Evolutionary conservation across 2,888 invertebrate genomes (phyloP).

Genomic region (Cephus sareptanus): DNA sequence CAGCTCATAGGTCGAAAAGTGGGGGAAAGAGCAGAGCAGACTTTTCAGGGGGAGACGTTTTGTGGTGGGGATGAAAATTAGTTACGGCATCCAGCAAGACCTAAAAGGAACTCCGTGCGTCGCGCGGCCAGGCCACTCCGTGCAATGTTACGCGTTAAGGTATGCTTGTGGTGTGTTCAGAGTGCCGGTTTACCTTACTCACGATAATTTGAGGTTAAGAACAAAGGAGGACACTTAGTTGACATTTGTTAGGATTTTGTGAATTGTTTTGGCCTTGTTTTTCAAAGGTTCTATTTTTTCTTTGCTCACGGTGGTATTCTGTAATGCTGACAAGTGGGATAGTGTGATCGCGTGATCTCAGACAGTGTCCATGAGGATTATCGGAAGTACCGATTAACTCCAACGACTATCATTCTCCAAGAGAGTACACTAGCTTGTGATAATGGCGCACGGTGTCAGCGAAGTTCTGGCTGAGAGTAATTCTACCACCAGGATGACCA

Average conservation of each 20-base stretch:
- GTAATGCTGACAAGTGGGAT: not conserved
- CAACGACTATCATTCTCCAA: not conserved
- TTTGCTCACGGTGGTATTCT: not conserved
- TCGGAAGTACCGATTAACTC: not conserved
- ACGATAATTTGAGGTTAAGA: constrained; percentile 20
- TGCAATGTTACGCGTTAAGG: constrained; percentile 63
- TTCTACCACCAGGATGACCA: constrained; percentile 60
- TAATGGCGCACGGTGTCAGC: constrained; percentile 72
- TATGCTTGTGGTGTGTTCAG: constrained; percentile 40
- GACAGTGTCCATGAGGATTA: not conserved
- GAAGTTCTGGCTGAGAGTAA: constrained; percentile 66
- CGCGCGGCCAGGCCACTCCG: constrained; percentile 57
- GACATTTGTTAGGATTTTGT: not conserved
- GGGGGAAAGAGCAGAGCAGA: constrained; percentile 15
- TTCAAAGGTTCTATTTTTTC: constrained; percentile 4
- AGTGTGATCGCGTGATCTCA: not conserved
- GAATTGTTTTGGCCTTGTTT: constrained; percentile 22
- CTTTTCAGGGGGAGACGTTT: constrained; percentile 12
- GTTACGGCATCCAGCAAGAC: constrained; percentile 64
- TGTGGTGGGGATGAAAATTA: constrained; percentile 59
- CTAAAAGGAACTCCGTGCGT: constrained; percentile 61
- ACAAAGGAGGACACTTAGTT: constrained; percentile 8
- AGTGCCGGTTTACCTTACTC: constrained; percentile 4
- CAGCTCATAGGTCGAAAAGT: constrained; percentile 10
- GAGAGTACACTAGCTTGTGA: constrained; percentile 24